Conservation (phyloP, 2,888 invertebrate species). For the Caenorhabditis sp. region DNA sequence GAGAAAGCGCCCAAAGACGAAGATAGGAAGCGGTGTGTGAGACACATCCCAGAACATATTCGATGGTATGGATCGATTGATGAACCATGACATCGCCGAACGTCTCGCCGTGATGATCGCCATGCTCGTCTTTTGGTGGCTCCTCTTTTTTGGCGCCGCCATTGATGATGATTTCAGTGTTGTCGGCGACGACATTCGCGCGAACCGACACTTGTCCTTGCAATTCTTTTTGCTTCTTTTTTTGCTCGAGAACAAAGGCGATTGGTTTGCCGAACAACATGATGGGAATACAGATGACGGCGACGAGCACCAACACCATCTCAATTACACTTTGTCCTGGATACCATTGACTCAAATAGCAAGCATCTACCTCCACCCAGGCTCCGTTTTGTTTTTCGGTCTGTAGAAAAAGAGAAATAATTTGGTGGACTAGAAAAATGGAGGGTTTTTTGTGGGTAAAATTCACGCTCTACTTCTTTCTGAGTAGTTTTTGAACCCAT, state of each 20-base stretch:
- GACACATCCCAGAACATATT: slow-evolving; percentile 51
- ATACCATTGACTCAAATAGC: slow-evolving; percentile 70
- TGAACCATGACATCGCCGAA: slow-evolving; percentile 88
- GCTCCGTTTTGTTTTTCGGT: slow-evolving; percentile 29
- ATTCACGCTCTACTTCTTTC: too few species aligned
- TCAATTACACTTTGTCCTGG: slow-evolving; percentile 70
- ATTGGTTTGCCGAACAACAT: slow-evolving; percentile 71
- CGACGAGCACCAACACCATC: slow-evolving; percentile 71
- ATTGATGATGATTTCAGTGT: slow-evolving; percentile 66
- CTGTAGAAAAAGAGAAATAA: too few species aligned
- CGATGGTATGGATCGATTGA: slow-evolving; percentile 74
- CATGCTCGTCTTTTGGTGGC: slow-evolving; percentile 14
- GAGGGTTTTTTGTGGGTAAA: too few species aligned
- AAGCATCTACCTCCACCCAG: slow-evolving; percentile 41
- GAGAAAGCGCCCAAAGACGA: slow-evolving; percentile 70
- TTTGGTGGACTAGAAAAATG: too few species aligned
- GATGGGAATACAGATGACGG: slow-evolving; percentile 68
- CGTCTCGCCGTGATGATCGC: slow-evolving; percentile 44
- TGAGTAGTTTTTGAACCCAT: too few species aligned
- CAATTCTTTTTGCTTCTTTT: slow-evolving; percentile 61
- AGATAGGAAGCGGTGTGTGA: slow-evolving; percentile 71
- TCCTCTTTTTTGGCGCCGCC: slow-evolving; percentile 53
- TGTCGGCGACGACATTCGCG: slow-evolving; percentile 66
- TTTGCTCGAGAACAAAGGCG: slow-evolving; percentile 61
- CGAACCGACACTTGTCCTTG: slow-evolving; percentile 64